These are phyloP conservation scores for Australoheros scitulus DNA, from an alignment of 2,113 vertebrate species.

Conservation along the genomic window DNA sequence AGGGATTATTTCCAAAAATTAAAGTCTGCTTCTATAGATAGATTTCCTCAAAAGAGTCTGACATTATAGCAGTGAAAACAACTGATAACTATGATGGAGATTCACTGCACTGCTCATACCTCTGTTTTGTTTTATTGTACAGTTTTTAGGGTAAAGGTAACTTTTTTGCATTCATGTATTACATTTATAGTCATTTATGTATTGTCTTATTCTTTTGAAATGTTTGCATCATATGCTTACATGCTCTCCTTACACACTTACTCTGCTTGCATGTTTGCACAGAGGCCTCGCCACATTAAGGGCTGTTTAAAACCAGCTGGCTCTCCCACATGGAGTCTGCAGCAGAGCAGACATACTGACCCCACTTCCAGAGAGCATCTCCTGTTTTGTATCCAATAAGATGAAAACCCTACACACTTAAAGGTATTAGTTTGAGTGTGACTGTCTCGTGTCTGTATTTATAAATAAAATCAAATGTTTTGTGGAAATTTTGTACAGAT, in stretches of 20 bases:
- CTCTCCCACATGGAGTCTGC: not conserved
- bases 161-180: not conserved
- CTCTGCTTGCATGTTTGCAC: not conserved
- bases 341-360: not conserved
- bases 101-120: not conserved
- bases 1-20: not conserved
- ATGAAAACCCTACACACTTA: not conserved
- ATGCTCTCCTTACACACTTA: not conserved
- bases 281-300: not conserved
- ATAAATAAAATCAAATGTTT: too few relatives aligned
- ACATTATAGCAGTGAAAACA: not conserved
- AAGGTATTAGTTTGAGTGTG: not conserved
- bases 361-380: not conserved
- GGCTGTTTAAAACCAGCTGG: rapidly evolving
- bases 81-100: not conserved
- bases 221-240: not conserved
- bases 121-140: not conserved
- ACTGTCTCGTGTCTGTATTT: not conserved
- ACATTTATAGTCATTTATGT: not conserved
- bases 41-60: not conserved
- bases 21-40: too few relatives aligned
- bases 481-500: not conserved
- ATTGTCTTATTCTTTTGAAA: not conserved
- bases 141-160: not conserved
- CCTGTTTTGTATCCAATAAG: not conserved